Percentiles rank a stretch among this genome's conserved stretches.
Evolutionary conservation across 2,113 vertebrate genomes (phyloP).

Genomic region (Anarhynchus alexandrinus): DNA sequence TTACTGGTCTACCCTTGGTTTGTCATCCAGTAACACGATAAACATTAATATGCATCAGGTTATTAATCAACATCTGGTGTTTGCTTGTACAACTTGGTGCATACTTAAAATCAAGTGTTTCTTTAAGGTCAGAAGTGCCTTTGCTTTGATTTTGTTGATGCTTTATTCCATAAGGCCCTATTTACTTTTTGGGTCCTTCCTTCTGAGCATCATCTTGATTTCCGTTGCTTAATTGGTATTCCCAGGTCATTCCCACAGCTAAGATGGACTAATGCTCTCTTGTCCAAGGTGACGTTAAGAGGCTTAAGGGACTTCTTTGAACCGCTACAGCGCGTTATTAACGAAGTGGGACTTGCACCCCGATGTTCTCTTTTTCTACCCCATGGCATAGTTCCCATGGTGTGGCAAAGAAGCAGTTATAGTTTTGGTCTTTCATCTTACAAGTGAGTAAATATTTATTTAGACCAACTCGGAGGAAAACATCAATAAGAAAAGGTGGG

Average conservation of each 20-base stretch:
- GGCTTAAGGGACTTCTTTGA: neutral
- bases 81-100: neutral
- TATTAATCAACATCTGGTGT: neutral
- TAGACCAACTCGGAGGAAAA: neutral
- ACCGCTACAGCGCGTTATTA: neutral
- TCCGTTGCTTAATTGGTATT: neutral
- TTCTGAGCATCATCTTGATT: neutral
- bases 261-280: neutral
- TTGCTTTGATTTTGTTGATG: neutral
- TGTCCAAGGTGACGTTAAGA: neutral
- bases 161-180: neutral
- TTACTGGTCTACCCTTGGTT: neutral
- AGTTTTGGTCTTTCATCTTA: neutral
- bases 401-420: neutral
- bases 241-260: neutral
- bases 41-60: neutral
- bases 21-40: neutral
- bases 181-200: neutral
- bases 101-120: neutral
- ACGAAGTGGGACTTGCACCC: neutral
- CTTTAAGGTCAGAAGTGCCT: neutral
- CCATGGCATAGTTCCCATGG: neutral
- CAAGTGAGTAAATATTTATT: neutral
- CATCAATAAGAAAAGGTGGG: neutral
- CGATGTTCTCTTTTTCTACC: neutral